Base-by-base conservation (phyloP, 2,113 vertebrate species). In the Saccopteryx leptura region DNA sequence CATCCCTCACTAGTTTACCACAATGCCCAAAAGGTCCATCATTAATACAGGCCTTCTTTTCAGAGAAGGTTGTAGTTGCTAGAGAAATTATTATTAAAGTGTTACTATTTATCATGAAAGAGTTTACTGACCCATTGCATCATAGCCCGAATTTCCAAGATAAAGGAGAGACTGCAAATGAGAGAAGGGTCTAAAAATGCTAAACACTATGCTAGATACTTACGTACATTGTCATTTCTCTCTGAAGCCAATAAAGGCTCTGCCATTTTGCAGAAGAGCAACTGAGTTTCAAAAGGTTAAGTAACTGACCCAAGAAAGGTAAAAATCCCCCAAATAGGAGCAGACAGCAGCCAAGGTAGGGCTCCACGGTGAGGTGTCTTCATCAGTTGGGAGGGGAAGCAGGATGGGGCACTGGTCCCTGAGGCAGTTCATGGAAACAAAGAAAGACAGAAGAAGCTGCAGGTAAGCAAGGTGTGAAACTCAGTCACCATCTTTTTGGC, bases 131-230 rank as follows among this genome's bases (percentile, higher is more conserved):
- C 31, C 13, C 66, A 17, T 52, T 65, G 21, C 17, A 85, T 8
- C 7, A 39, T 10, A 50, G 21, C 2, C 79, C 26, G 7, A 7
- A 54, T 89, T 60, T 83, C 56, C 74, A 60, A 89, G 39, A 39
- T 58, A 54, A 93, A 33, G 48, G 18, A 58, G 13, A 31, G 33
- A 46, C 14, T 80, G 26, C 12, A 46, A 81, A 84, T 76, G 19
- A 4, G 21, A 83, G 24, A 65, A 0, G 18, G 4, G 0, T 7
- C 13, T 18, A 28, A 54, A 23, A 0, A 66, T 2, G 1, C 15
- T 9, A 72, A 66, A 52, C 19, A 28, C 18, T 17, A 7, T 19
- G 19, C 33, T 54, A 28, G 50, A 75, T 33, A n/a, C 13, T 33
- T n/a, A 19, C 21, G 33, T 13, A 19, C 23, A 28, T 6, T 0